These are phyloP conservation scores for Pandemis heparana DNA, from an alignment of 2,888 invertebrate species.

Conservation along the genomic window DNA sequence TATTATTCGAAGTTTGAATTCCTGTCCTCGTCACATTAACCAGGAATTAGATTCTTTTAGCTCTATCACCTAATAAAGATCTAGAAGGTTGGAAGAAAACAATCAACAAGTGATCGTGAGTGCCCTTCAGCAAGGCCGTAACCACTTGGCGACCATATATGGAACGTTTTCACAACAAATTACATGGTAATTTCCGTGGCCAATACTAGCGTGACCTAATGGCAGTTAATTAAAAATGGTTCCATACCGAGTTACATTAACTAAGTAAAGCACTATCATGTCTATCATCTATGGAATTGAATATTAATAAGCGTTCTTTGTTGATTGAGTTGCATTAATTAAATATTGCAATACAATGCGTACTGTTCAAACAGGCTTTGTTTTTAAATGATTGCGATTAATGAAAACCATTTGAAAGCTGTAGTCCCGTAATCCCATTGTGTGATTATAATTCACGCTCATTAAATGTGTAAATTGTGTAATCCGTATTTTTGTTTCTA, in stretches of 20 bases:
- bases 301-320: background rate
- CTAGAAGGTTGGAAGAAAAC: slow-evolving; percentile 52
- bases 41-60: slow-evolving; percentile 38
- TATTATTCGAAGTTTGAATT: background rate
- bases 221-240: background rate
- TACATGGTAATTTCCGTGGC: background rate
- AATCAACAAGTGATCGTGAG: slow-evolving; percentile 55
- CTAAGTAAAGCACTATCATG: background rate
- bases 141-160: background rate
- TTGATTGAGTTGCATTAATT: background rate
- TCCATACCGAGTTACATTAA: background rate
- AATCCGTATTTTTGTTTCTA: too few relatives aligned
- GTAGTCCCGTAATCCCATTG: background rate
- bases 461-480: background rate
- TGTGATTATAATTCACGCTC: background rate
- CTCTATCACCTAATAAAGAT: slow-evolving; percentile 47
- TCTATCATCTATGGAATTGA: background rate
- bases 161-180: background rate
- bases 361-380: background rate
- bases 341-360: slow-evolving; percentile 6
- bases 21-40: slow-evolving; percentile 16
- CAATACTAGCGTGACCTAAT: background rate
- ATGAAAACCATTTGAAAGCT: background rate
- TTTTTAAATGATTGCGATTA: background rate
- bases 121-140: background rate